Base-by-base conservation (phyloP, 2,888 invertebrate genomes). In the Slavum lentiscoides region DNA sequence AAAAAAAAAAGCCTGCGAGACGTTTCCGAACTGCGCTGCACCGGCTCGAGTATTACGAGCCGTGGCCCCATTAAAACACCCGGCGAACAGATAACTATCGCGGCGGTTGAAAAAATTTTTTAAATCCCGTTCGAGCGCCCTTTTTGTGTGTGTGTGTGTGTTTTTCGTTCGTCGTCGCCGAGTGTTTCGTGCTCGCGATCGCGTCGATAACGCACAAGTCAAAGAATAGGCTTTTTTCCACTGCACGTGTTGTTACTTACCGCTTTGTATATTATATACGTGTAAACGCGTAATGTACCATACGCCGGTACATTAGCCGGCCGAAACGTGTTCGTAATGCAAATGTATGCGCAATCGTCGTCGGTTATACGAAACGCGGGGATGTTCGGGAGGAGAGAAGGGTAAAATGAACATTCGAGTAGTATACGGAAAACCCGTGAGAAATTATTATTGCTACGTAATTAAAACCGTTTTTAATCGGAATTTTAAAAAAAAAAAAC, bases 131-230 rank as follows among this genome's bases (percentile, higher is more conserved):
- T 77, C 69, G 53, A 69, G 77, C 61, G 30, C 21, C 53, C 55
- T 70, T 70, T 62, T 62, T 62, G 11, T 49, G 9, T 49, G 49
- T 49, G 49, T 49, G 49, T 49, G 49, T 49, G 49, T 15, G n/a
- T 75, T 77, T 68, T 62, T 76, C 30, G 37, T 74, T 66, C 69
- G 43, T 30, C 21, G 61, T n/a, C 30, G 17, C 77, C 68, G 62
- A 77, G 77, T 77, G 77, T n/a, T 77, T 37, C 77, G 77, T 77
- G 77, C 68, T 69, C 37, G 53, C 53, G 77, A 77, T 77, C 69
- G 37, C 5, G 21, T 37, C 39, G 77, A 77, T 77, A 77, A 39
- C 69, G 68, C 69, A 77, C 68, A 77, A 69, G 77, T 77, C 69
- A 69, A 68, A 53, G 53, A 66, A 74, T 74, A 64, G 53, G 37